A percentile compares a stretch with the other conserved stretches of the same genome.
Conservation (phyloP, 2,113 vertebrate species). For the Odocoileus hemionus region DNA sequence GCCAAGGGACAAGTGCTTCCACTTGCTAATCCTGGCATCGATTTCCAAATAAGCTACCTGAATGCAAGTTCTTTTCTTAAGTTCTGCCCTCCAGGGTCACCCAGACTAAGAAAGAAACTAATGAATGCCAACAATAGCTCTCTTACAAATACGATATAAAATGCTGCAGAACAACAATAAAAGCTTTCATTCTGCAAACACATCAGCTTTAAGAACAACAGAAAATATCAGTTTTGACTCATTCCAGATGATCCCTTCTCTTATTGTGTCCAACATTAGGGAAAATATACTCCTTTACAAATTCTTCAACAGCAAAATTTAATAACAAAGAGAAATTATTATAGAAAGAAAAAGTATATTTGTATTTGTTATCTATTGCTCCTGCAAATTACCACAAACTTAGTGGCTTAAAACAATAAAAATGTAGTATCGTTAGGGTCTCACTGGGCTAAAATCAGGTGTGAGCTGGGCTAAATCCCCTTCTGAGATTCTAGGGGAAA, state of each 20-base stretch:
- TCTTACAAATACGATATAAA: background rate
- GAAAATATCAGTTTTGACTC: background rate
- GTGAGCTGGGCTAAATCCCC: background rate
- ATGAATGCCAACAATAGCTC: background rate
- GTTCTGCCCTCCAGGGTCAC: background rate
- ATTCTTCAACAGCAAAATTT: background rate
- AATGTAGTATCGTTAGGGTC: background rate
- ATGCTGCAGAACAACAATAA: background rate
- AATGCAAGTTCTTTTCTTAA: background rate
- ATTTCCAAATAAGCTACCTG: background rate
- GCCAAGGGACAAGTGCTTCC: background rate
- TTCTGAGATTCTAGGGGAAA: background rate
- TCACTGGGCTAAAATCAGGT: background rate
- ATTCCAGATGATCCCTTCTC: background rate
- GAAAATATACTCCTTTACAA: background rate
- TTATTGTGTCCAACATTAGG: background rate
- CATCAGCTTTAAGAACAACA: background rate
- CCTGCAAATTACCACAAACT: background rate
- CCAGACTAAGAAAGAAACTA: background rate
- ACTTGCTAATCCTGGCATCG: background rate
- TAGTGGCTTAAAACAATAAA: background rate
- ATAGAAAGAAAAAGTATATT: background rate
- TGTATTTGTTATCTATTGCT: constrained; percentile 11
- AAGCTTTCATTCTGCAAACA: background rate
- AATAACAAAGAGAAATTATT: background rate